Base-by-base conservation (phyloP, 2,888 invertebrate species). In the Athetis lepigone region DNA sequence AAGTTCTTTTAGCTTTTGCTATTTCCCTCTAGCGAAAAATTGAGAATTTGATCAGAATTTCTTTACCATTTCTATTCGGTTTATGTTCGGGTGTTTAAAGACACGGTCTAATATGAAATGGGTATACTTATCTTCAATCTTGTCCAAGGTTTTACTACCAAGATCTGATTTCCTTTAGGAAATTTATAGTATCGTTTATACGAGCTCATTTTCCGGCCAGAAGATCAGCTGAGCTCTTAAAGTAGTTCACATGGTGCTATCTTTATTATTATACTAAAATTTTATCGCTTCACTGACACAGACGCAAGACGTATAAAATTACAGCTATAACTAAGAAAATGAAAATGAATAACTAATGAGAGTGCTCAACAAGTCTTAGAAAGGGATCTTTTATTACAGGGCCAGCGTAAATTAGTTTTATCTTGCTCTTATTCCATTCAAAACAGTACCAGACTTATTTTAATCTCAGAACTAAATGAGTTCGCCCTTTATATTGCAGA, bases 321-420 rank as follows among this genome's bases (percentile, higher is more conserved):
- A 88, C 82, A 80, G 82, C 77, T 79, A 80, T 89, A 88, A 88
- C 87, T 86, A 87, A 80, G 87, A 84, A 90, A 88, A 92, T 90
- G 86, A 90, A 90, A 90, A 92, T 93, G 90, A 92, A 92, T 92
- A 90, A 88, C 87, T 90, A 92, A 93, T 91, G 90, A 90, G 80
- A 81, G 76, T 80, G 83, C 87, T 89, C 88, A 88, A 90, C 88
- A 91, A 90, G 90, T 89, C 88, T 87, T 81, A 84, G 80, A 85
- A 86, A 85, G 81, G 84, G 84, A 84, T 83, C 84, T 89, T 91
- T 92, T 91, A 92, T 89, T 89, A 82, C 84, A 51, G 68, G 68
- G 65, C 79, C 74, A 69, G 77, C 67, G 63, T 33, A 33, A 33
- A 33, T 33, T 33, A 11, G 33, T 80, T 84, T 88, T 86, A 87